These are phyloP conservation scores for Scolopax bukidnonensis DNA, from an alignment of 2,797 vertebrate genomes.

Conservation along the genomic window DNA sequence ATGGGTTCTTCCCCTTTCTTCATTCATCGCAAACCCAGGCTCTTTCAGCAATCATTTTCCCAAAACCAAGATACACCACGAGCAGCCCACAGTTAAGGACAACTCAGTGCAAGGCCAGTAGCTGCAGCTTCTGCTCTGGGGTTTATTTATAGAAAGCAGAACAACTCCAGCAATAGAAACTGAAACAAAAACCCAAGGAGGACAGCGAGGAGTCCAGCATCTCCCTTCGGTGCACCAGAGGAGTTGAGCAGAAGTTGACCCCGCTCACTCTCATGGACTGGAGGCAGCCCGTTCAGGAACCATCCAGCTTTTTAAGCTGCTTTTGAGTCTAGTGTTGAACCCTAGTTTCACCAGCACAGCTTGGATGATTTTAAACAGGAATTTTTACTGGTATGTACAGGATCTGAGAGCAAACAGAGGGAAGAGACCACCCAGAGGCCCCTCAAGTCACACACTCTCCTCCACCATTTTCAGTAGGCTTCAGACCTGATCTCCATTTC, in stretches of 20 bases:
- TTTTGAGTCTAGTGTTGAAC: neutral
- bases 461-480: neutral
- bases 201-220: neutral
- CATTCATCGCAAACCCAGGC: neutral
- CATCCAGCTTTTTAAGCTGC: neutral
- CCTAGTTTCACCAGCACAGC: neutral
- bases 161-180: constrained; percentile 6
- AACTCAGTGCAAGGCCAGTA: neutral
- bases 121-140: neutral
- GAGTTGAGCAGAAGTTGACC: neutral
- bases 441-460: neutral
- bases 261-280: neutral
- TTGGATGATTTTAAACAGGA: neutral
- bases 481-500: neutral
- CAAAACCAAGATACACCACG: neutral
- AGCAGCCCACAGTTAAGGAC: neutral
- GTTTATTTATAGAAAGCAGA: constrained; percentile 47
- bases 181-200: neutral
- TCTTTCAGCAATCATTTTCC: neutral
- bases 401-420: neutral
- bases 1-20: neutral
- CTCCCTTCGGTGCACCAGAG: neutral
- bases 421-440: neutral
- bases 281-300: neutral
- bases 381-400: neutral